These are phyloP conservation scores for Thelaira solivaga DNA, from an alignment of 2,888 invertebrate genomes.

Conservation along the genomic window DNA sequence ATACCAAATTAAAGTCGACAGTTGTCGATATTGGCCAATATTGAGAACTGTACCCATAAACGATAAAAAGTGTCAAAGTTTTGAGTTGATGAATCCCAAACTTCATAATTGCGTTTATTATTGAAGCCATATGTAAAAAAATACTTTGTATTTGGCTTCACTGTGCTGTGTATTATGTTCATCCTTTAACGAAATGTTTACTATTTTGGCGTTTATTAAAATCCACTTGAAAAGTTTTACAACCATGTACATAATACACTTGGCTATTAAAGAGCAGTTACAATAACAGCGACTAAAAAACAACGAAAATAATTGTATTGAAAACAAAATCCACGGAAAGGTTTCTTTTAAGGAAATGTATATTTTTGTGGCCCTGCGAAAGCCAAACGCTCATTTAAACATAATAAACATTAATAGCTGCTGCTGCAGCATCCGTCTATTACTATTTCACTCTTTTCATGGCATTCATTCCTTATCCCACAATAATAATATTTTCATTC, in stretches of 20 bases:
- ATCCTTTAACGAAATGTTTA: conserved; percentile 28
- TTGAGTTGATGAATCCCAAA: too few relatives aligned
- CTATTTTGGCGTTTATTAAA: conserved; percentile 66
- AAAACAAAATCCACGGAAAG: conserved; percentile 18
- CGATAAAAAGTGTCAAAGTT: too few relatives aligned
- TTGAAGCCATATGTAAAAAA: neutral
- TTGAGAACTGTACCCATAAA: too few relatives aligned
- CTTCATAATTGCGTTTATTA: too few relatives aligned
- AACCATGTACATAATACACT: conserved; percentile 31
- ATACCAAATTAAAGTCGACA: too few relatives aligned
- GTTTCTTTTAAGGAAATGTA: conserved; percentile 5
- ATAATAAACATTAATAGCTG: conserved; percentile 39
- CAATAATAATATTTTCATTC: conserved; percentile 20
- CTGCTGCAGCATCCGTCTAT: conserved; percentile 20
- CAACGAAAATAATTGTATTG: neutral
- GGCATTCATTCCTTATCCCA: conserved; percentile 5
- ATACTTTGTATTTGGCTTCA: neutral
- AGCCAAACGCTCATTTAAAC: conserved; percentile 15
- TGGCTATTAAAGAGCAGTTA: conserved; percentile 35
- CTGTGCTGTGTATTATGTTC: neutral
- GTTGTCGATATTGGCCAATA: too few relatives aligned
- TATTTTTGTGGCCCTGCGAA: neutral
- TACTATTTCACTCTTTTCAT: neutral
- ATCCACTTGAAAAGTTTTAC: conserved; percentile 59
- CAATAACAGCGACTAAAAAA: neutral